Conservation (phyloP, 2,113 vertebrate species). For the Pogona vitticeps region DNA sequence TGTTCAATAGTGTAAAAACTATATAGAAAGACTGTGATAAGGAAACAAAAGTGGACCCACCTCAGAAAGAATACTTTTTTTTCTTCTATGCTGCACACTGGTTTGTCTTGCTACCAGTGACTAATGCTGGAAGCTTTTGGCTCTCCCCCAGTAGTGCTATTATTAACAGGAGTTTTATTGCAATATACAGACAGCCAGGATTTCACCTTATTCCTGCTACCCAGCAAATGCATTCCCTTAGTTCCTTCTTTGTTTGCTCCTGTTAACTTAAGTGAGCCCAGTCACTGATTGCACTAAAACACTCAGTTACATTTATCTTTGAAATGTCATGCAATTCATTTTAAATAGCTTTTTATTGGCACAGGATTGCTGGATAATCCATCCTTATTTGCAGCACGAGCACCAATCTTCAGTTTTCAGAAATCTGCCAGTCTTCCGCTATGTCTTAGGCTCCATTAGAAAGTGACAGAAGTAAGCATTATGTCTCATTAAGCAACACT, state of each 20-base stretch:
- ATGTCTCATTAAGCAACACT: conserved; percentile 62
- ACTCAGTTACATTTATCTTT: conserved; percentile 40
- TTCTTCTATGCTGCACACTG: background rate
- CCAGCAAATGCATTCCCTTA: background rate
- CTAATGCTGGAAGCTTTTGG: background rate
- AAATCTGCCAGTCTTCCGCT: conserved; percentile 42
- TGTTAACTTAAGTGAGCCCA: conserved; percentile 8
- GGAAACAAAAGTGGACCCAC: background rate
- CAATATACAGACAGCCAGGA: background rate
- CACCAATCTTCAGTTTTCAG: conserved; percentile 29
- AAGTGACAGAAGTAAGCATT: conserved; percentile 56
- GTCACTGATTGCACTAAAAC: conserved; percentile 44
- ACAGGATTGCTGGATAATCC: conserved; percentile 25
- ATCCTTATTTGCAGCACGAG: conserved; percentile 34
- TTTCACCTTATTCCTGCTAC: background rate
- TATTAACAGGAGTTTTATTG: background rate
- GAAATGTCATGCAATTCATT: conserved; percentile 39
- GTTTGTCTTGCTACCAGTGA: background rate
- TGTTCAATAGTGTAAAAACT: too few species aligned
- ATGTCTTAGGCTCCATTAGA: conserved; percentile 47
- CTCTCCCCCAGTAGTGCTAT: background rate
- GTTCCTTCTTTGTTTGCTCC: conserved; percentile 34
- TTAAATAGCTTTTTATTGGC: conserved; percentile 50
- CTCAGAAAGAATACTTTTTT: background rate
- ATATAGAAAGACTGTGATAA: background rate